Base-by-base conservation (phyloP, 2,888 invertebrate species). In the Oligia latruncula region DNA sequence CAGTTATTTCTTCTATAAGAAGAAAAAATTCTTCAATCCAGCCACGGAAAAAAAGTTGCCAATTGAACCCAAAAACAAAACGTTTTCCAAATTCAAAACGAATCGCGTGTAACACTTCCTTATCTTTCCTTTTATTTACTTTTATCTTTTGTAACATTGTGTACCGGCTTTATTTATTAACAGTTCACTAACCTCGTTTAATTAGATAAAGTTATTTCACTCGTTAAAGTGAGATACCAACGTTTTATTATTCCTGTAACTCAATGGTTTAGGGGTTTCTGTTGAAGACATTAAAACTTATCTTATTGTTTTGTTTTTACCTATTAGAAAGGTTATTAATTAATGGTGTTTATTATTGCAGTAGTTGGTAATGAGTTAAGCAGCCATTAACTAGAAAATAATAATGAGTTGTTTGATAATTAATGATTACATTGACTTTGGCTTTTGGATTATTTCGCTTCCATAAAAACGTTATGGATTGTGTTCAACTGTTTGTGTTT, bases 171-270 rank as follows among this genome's bases (percentile, higher is more conserved):
- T 89, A 91, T 89, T 91, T 90, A 92, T 92, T 90, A 90, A 90
- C 85, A 91, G 94, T 91, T 93, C 93, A 90, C 84, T 90, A 86
- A 91, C 93, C 93, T 81, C 88, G 74, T 87, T 90, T 91, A 92
- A 91, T 92, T 92, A 92, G 89, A 90, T 90, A 90, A 91, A 90
- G 83, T 87, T 87, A 90, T 90, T 89, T 87, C 79, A 78, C 81
- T 90, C 86, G 87, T 90, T 90, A 87, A 90, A 90, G 84, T 85
- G 71, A 77, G 75, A 88, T 81, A 86, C 78, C 67, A 60, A 66
- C 40, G 73, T 84, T 84, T 85, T 67, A 83, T 86, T 77, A 60
- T 85, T 80, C 66, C 67, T 64, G 64, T 52, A 35, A 67, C 55
- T 72, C 55, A 60, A 66, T 20, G 71, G 72, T 17, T 71, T 68